Base-by-base conservation (phyloP, 2,888 invertebrate species). In the Allacma fusca region DNA sequence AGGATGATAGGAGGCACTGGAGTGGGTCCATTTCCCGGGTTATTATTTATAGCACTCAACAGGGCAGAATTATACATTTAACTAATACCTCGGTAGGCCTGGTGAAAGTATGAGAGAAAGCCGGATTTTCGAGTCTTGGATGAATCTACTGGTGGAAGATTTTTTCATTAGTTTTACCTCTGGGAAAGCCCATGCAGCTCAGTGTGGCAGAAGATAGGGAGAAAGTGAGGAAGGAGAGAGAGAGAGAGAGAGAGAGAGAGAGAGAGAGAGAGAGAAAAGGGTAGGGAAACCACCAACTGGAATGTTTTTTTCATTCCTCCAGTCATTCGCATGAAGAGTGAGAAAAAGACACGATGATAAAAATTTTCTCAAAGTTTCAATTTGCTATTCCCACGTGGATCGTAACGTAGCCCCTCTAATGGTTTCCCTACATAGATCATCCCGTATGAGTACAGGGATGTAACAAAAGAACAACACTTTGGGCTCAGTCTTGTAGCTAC, bases 371-470 rank as follows among this genome's bases (percentile, higher is more conserved):
- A 75, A 75, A 75, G 68, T 75, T 75, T 75, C 75, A 75, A 75
- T 75, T 75, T 29, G 65, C 75, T 75, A 68, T 75, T 75, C 75
- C 75, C 75, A 50, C 28, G n/a, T 67, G 75, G 68, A 75, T 75
- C 68, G 68, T 75, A 75, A 57, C 75, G 43, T 21, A 71, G 71
- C 59, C 26, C 24, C 29, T 71, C 71, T 71, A 57, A 71, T 71
- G 57, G 71, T 28, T 71, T 57, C 28, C 59, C 40, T 70, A 70
- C 43, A 70, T 70, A 50, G 16, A 16, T 50, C 50, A 50, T 50
- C n/a, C 50, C 9, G 9, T 34, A 34, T 4, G 9, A 34, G 34
- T 34, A n/a, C n/a, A n/a, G n/a, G n/a, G n/a, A n/a, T 34, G 9
- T 9, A 34, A 34, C 34, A 34, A 9, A n/a, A 34, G 34, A 34